Percentiles rank a stretch among this genome's conserved stretches.
These are phyloP conservation scores for Myrmecophaga tridactyla DNA, from an alignment of 2,113 vertebrate genomes.

Conservation along the genomic window DNA sequence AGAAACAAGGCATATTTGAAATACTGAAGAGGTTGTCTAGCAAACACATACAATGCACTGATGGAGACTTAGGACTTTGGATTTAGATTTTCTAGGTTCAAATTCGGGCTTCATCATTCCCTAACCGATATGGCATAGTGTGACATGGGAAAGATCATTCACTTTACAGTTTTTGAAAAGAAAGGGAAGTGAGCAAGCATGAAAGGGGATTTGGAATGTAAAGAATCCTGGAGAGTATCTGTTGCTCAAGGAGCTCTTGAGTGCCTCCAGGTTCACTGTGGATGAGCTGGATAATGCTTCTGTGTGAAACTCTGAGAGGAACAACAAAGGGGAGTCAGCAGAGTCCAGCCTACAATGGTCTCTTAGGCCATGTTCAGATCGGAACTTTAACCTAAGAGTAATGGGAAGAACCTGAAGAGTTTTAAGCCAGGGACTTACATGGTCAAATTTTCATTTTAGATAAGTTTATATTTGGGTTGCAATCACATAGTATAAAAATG, in stretches of 20 bases:
- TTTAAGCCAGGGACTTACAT: not conserved
- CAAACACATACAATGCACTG: not conserved
- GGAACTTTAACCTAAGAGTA: not conserved
- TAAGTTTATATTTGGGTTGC: not conserved
- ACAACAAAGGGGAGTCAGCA: not conserved
- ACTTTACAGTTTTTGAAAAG: not conserved
- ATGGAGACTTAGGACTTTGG: not conserved
- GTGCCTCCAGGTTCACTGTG: not conserved
- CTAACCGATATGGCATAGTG: not conserved
- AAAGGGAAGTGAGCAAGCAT: not conserved
- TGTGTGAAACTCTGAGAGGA: not conserved
- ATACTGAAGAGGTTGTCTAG: not conserved
- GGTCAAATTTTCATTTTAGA: not conserved
- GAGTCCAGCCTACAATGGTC: not conserved
- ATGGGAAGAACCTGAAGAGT: not conserved
- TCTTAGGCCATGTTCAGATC: not conserved
- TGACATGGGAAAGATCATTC: not conserved
- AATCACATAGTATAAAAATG: not conserved
- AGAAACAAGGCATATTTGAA: not conserved
- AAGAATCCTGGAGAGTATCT: not conserved
- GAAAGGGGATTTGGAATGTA: not conserved
- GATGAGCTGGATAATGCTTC: not conserved
- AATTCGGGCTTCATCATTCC: not conserved
- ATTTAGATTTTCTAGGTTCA: not conserved
- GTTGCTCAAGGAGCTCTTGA: not conserved